Conservation (phyloP, 2,113 vertebrate species). For the Tiliqua scincoides region DNA sequence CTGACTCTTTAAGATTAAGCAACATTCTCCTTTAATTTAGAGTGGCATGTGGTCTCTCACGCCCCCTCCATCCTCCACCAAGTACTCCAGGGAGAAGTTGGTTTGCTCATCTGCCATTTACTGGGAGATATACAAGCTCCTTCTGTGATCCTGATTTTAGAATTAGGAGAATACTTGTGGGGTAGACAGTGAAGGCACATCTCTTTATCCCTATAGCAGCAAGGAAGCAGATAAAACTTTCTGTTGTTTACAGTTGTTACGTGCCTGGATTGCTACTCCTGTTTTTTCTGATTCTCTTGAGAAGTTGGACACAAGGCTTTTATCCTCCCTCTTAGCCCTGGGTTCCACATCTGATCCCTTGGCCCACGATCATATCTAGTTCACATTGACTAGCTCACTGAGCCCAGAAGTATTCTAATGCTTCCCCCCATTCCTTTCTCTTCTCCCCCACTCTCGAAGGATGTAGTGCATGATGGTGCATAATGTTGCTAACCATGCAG, state of each 20-base stretch:
- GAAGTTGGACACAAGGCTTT: background rate
- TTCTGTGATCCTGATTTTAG: background rate
- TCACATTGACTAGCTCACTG: too few relatives aligned
- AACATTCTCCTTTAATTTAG: background rate
- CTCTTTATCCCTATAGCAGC: too few relatives aligned
- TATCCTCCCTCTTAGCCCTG: background rate
- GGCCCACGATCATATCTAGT: too few relatives aligned
- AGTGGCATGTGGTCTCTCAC: background rate
- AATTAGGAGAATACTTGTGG: background rate
- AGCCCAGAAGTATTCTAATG: too few relatives aligned
- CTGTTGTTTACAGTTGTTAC: background rate
- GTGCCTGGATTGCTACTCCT: background rate
- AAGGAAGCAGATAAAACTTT: background rate
- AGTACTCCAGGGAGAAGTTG: rapidly evolving
- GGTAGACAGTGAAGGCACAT: background rate
- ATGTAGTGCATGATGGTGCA: too few relatives aligned
- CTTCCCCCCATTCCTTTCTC: too few relatives aligned
- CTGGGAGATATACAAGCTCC: background rate
- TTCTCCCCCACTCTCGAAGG: too few relatives aligned
- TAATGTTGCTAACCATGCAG: too few relatives aligned
- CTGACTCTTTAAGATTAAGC: background rate
- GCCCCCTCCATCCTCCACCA: background rate
- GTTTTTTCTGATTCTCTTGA: background rate
- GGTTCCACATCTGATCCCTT: too few relatives aligned
- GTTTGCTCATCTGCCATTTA: background rate